Evolutionary conservation across 2,797 vertebrate species (phyloP), one percentile per base, ranked within the genome.

Genomic region (Myotis pilosus): DNA sequence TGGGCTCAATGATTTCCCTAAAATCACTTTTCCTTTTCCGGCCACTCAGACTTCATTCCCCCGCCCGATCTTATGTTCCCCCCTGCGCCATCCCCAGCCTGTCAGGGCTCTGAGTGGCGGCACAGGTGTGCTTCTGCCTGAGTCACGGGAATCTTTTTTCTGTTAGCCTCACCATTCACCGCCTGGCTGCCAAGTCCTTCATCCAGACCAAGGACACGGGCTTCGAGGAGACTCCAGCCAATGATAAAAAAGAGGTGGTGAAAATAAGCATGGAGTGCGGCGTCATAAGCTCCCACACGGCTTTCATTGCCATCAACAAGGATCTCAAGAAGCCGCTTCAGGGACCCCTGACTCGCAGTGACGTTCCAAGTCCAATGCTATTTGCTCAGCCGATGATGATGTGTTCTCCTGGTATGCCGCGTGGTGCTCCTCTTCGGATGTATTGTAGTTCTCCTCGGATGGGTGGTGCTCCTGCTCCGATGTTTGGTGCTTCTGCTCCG

Each of bases 241-340:
- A 87, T 16, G n/a, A 95, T 36, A 97, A 94, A 94, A 89, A 97
- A 89, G 98, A 96, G 55, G 97, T 98, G 71, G 85, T 99, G 95
- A 94, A 98, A 33, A 94, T 98, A 83, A 99, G 98, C 90, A 85
- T 98, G 75, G 98, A 98, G 62, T 98, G 98, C 83, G 98, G 98
- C 96, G 98, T 99, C 89, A 98, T 98, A 97, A 98, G 98, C 74
- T 95, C 97, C 64, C 98, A 98, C 93, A 99, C 98, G 1, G 98
- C 98, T 36, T 99, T 98, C 89, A 97, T 99, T 30, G 98, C 98
- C 6, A 94, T 99, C 87, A 97, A 98, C 95, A 98, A 98, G 92
- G 96, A 96, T 16, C 87, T 90, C 5, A 94, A 96, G 5, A n/a
- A 98, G 44, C 53, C 96, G 0, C 20, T 98, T 20, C 92, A 97